Evolutionary conservation across 1,140 invertebrate species (phyloP).

Genomic region (Babylonia areolata): DNA sequence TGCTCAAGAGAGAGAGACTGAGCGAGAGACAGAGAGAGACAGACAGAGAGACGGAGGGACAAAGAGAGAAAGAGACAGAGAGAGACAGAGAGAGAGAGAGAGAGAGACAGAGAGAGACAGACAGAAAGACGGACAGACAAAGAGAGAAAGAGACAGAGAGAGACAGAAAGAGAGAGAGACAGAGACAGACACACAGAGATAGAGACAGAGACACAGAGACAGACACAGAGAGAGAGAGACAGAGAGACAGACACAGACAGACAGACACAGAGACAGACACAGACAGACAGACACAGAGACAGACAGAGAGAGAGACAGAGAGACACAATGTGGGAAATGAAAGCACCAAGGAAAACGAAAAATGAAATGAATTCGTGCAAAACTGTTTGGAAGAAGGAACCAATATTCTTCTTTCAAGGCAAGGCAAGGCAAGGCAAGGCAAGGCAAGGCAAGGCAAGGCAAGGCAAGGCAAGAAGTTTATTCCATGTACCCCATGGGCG

Average conservation of each 20-base stretch:
- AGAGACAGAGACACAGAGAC: not conserved
- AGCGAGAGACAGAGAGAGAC: not conserved
- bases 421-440: no score
- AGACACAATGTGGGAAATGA: no score
- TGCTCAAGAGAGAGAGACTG: not conserved
- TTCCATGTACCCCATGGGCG: no score
- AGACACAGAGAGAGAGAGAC: not conserved
- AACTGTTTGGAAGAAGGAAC: no score
- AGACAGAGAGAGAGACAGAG: not conserved
- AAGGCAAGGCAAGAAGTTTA: no score
- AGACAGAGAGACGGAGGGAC: not conserved
- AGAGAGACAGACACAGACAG: not conserved
- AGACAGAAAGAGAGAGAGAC: not conserved
- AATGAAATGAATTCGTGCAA: no score
- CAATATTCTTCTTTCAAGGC: no score
- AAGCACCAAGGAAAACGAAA: no score
- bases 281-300: not conserved
- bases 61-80: no score
- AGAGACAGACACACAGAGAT: not conserved
- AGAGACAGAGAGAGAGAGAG: no score
- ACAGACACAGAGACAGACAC: not conserved
- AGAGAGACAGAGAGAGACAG: not conserved
- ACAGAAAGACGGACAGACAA: not conserved
- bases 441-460: no score
- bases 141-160: constrained; percentile 2